Conservation (phyloP, 2,797 vertebrate genomes). For the Linurgus olivaceus region DNA sequence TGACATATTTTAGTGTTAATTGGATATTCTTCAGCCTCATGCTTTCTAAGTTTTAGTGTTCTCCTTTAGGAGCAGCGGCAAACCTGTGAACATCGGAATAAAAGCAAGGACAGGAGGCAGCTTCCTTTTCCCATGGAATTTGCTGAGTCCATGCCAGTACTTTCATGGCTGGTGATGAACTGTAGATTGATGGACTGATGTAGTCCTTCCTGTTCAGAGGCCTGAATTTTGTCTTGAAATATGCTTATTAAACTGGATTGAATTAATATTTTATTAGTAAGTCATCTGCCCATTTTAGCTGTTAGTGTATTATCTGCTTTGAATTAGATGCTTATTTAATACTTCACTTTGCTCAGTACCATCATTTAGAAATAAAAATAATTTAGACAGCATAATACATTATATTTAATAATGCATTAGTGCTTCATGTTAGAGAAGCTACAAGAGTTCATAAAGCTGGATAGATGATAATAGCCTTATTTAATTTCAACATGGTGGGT, state of each 20-base stretch:
- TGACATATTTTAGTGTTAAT: background rate
- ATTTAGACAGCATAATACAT: background rate
- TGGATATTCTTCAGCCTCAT: background rate
- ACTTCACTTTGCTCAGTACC: constrained; percentile 12
- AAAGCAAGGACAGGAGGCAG: background rate
- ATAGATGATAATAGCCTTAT: background rate
- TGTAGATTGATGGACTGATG: background rate
- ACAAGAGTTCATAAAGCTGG: constrained; percentile 23
- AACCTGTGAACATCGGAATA: background rate
- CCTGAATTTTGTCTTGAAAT: background rate
- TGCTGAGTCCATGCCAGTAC: background rate
- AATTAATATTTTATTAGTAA: constrained; percentile 18
- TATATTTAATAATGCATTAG: constrained; percentile 21
- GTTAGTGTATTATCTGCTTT: background rate
- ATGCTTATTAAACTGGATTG: background rate
- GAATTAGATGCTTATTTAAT: background rate
- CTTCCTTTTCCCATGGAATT: background rate
- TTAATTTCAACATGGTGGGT: constrained; percentile 26
- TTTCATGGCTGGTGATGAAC: background rate
- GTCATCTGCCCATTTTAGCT: background rate
- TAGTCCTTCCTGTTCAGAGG: background rate
- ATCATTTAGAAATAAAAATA: constrained; percentile 24
- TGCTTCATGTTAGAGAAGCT: background rate
- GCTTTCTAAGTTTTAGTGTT: background rate
- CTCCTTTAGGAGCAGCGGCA: background rate